Percentiles rank a stretch among this genome's conserved stretches.
These are phyloP conservation scores for Amniataba percoides DNA, from an alignment of 2,797 vertebrate genomes.

Conservation along the genomic window DNA sequence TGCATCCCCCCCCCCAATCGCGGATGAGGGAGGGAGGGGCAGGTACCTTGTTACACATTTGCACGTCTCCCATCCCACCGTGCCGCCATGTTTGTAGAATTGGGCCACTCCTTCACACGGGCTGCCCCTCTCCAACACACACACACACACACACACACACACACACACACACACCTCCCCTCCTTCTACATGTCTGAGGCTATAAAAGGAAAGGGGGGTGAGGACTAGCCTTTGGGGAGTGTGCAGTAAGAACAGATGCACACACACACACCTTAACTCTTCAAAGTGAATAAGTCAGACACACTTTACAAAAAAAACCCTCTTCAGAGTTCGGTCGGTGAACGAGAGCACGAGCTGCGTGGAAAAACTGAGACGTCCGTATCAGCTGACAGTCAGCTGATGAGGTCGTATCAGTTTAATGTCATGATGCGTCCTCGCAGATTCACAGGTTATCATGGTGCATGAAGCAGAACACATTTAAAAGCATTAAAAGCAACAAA, in stretches of 20 bases:
- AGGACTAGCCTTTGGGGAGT: constrained; percentile 58
- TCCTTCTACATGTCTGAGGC: constrained; percentile 69
- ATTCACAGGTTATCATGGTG: not conserved
- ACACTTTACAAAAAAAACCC: not conserved
- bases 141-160: constrained; percentile 43
- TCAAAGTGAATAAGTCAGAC: constrained; percentile 38
- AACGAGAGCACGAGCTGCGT: not conserved
- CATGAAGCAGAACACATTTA: not conserved
- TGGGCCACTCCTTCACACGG: constrained; percentile 78
- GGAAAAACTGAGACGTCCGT: not conserved
- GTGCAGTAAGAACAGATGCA: constrained; percentile 38
- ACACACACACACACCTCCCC: constrained; percentile 36
- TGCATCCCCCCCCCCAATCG: constrained; percentile 52
- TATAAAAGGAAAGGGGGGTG: constrained; percentile 83
- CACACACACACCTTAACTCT: constrained; percentile 37
- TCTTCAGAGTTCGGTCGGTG: not conserved
- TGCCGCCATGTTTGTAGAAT: constrained; percentile 83
- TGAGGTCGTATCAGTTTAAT: not conserved
- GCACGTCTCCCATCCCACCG: constrained; percentile 61
- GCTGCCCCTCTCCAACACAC: constrained; percentile 48
- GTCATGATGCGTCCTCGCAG: not conserved
- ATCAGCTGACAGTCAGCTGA: constrained; percentile 12
- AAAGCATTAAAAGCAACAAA: too few relatives aligned
- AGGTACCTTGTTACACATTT: constrained; percentile 73
- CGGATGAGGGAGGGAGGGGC: constrained; percentile 57